A percentile compares a stretch with the other conserved stretches of the same genome.
Evolutionary conservation across 2,888 invertebrate species (phyloP).

Genomic region (Margaritifera margaritifera): DNA sequence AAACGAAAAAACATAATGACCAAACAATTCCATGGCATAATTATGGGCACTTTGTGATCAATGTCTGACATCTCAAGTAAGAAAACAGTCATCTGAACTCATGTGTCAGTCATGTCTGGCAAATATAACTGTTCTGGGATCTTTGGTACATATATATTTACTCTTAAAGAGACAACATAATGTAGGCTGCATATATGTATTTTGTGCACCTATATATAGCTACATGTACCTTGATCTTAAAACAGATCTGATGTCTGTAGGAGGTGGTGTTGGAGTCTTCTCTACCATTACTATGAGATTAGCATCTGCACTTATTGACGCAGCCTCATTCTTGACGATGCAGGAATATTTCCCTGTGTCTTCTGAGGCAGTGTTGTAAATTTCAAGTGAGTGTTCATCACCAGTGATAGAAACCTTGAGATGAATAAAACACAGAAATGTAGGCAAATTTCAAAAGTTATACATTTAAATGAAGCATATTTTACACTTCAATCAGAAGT

Average conservation of each 20-base stretch:
- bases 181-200: neutral
- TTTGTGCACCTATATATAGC: neutral
- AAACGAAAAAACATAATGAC: too few species aligned
- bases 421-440: neutral
- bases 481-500: neutral
- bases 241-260: conserved; percentile 33
- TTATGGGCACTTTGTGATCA: too few species aligned
- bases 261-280: conserved; percentile 7
- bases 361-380: conserved; percentile 34
- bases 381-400: conserved; percentile 54
- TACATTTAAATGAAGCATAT: too few species aligned
- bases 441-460: too few species aligned
- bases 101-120: too few species aligned
- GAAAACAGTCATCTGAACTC: too few species aligned
- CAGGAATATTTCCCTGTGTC: conserved; percentile 66
- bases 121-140: too few species aligned
- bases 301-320: conserved; percentile 48
- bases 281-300: conserved; percentile 46
- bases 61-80: too few species aligned
- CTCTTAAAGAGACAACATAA: neutral
- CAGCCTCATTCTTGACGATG: conserved; percentile 49
- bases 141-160: too few species aligned
- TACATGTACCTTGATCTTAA: conserved; percentile 51
- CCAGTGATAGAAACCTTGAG: conserved; percentile 38
- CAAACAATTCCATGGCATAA: too few species aligned